Percentiles rank a stretch among this genome's conserved stretches.
Evolutionary conservation across 1,140 invertebrate species (phyloP).

Genomic region (Zaprionus camerounensis): DNA sequence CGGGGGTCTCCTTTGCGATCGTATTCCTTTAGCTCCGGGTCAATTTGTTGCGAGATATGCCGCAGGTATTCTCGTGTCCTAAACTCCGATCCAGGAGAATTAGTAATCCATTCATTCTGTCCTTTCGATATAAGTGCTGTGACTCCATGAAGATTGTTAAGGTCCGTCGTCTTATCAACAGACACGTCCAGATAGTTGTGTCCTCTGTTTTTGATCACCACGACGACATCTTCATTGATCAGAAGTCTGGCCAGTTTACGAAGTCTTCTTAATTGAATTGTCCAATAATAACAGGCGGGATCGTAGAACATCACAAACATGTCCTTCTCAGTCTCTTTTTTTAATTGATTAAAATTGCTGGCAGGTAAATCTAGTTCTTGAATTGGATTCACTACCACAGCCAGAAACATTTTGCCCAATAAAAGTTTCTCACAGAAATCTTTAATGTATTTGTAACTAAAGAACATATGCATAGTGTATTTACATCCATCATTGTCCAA

Average conservation of each 20-base stretch:
- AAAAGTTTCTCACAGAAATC: slow-evolving; percentile 54
- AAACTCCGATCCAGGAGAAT: background rate
- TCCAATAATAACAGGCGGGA: slow-evolving; percentile 47
- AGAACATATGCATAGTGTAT: slow-evolving; percentile 57
- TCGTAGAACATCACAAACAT: slow-evolving; percentile 52
- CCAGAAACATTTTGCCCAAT: slow-evolving; percentile 40
- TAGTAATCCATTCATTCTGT: slow-evolving; percentile 9
- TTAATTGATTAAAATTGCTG: slow-evolving; percentile 40
- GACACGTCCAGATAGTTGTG: slow-evolving; percentile 50
- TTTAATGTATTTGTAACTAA: slow-evolving; percentile 46
- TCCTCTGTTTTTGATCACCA: slow-evolving; percentile 49
- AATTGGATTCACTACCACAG: slow-evolving; percentile 21
- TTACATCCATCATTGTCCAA: slow-evolving; percentile 21
- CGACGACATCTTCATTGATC: slow-evolving; percentile 20
- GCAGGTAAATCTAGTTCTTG: slow-evolving; percentile 19
- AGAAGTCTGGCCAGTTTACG: slow-evolving; percentile 43
- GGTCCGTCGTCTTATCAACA: slow-evolving; percentile 14
- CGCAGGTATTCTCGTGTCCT: slow-evolving; percentile 37
- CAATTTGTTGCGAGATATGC: slow-evolving; percentile 32
- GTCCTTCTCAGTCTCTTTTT: slow-evolving; percentile 21
- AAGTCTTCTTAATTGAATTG: slow-evolving; percentile 37
- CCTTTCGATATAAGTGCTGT: slow-evolving; percentile 16
- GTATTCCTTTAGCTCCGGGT: slow-evolving; percentile 34
- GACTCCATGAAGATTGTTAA: slow-evolving; percentile 27
- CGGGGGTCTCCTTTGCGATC: slow-evolving; percentile 26